Conservation (phyloP, 1,140 invertebrate genomes). For the Aphelinus atriplicis region DNA sequence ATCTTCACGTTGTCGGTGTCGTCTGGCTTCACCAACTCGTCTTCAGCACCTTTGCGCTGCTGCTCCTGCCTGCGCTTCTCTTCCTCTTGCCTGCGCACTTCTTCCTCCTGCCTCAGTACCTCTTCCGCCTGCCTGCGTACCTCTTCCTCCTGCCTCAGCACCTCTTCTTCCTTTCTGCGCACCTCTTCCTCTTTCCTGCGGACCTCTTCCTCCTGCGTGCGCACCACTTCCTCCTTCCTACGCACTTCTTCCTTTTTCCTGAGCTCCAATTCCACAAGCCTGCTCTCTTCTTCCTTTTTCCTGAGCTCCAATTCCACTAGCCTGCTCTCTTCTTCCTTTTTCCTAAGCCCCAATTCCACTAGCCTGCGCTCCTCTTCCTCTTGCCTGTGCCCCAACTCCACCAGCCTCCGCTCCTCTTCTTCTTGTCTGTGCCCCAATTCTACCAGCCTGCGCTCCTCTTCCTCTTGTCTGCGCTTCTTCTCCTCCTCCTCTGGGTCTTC, state of each 20-base stretch:
- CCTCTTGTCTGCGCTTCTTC: conserved; percentile 15
- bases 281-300: too few relatives aligned
- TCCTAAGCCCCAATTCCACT: not conserved
- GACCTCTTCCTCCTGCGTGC: not conserved
- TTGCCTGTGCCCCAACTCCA: not conserved
- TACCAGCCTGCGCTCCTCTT: not conserved
- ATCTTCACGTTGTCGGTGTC: too few relatives aligned
- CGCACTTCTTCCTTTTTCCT: conserved; percentile 2
- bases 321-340: too few relatives aligned
- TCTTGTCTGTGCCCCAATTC: conserved; percentile 2
- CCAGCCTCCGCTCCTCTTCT: not conserved
- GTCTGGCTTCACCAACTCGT: too few relatives aligned
- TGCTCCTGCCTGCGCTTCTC: not conserved
- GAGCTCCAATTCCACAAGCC: not conserved
- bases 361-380: not conserved
- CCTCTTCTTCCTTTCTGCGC: too few relatives aligned
- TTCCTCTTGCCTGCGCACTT: not conserved
- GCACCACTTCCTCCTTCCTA: not conserved
- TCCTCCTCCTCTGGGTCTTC: conserved; percentile 30
- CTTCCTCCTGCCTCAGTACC: not conserved
- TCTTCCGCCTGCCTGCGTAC: not conserved
- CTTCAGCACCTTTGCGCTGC: not conserved
- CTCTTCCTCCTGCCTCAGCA: not conserved
- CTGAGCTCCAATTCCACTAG: too few relatives aligned
- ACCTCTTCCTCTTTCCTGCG: not conserved